phyloP scores from a whole-genome alignment of 2,113 vertebrate species.

The Limanda limanda region DNA sequence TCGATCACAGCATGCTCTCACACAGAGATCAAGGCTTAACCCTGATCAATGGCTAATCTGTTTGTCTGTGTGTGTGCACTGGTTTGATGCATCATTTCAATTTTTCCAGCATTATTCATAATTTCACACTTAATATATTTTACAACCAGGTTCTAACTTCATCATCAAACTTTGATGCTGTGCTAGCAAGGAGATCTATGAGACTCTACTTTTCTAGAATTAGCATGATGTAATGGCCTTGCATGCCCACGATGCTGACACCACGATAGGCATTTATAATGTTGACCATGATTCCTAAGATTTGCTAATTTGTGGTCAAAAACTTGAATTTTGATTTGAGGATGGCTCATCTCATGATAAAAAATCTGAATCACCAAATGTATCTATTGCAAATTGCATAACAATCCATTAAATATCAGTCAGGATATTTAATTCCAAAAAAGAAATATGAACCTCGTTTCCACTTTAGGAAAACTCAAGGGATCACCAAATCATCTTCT shows the following conservation, averaged over 20 bases:
- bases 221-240: not conserved
- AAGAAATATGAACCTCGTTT: not conserved
- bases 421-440: not conserved
- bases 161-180: not conserved
- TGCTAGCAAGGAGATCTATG: not conserved
- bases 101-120: constrained; percentile 35
- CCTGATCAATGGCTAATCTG: constrained; percentile 69
- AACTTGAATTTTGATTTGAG: no score
- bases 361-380: no score
- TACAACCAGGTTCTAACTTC: not conserved
- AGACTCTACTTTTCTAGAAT: not conserved
- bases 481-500: not conserved
- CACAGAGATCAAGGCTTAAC: constrained; percentile 72
- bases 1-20: constrained; percentile 76
- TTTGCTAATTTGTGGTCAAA: not conserved
- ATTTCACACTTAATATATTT: constrained; percentile 21
- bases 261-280: not conserved
- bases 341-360: not conserved
- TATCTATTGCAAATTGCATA: not conserved
- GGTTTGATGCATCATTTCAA: constrained; percentile 49
- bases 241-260: not conserved
- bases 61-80: constrained; percentile 53
- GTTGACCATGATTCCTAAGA: not conserved
- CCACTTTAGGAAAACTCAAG: not conserved
- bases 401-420: not conserved